phyloP scores from a whole-genome alignment of 2,888 invertebrate genomes.

The Drosophila borborema region DNA sequence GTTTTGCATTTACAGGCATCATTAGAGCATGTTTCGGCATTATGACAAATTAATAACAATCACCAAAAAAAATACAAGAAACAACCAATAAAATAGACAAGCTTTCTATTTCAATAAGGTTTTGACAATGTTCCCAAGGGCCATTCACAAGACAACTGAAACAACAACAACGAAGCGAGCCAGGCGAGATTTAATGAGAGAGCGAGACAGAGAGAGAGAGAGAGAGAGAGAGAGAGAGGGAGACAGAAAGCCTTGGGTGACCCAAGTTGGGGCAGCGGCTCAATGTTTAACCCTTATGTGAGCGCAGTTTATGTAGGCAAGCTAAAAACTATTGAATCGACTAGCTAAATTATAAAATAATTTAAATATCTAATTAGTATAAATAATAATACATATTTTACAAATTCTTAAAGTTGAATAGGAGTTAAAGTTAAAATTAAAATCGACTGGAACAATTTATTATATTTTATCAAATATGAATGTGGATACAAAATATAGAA shows the following conservation, averaged over 20 bases:
- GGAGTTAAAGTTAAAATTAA: too few relatives aligned
- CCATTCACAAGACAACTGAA: slow-evolving; percentile 45
- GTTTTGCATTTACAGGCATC: slow-evolving; percentile 74
- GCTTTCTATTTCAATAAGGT: slow-evolving; percentile 72
- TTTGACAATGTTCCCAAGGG: slow-evolving; percentile 31
- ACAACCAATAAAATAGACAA: slow-evolving; percentile 48
- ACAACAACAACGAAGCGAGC: slow-evolving; percentile 50
- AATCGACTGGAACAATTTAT: too few relatives aligned
- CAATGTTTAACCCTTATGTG: slow-evolving; percentile 52
- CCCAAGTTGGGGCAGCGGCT: slow-evolving; percentile 16
- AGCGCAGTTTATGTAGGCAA: neutral
- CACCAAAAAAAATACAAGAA: slow-evolving; percentile 14
- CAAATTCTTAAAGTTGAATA: too few relatives aligned
- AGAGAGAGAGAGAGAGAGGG: neutral
- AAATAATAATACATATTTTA: too few relatives aligned
- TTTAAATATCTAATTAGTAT: neutral
- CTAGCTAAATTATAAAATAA: neutral
- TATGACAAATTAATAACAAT: slow-evolving; percentile 73
- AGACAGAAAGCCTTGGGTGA: neutral
- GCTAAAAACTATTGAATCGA: neutral
- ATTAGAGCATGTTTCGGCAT: slow-evolving; percentile 63
- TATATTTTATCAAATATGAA: too few relatives aligned
- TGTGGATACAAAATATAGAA: too few relatives aligned
- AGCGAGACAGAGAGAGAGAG: neutral
- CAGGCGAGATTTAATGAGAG: slow-evolving; percentile 7